Percentiles rank a stretch among this genome's conserved stretches.
These are phyloP conservation scores for Marronus borbonicus DNA, from an alignment of 2,888 invertebrate genomes.

Conservation along the genomic window DNA sequence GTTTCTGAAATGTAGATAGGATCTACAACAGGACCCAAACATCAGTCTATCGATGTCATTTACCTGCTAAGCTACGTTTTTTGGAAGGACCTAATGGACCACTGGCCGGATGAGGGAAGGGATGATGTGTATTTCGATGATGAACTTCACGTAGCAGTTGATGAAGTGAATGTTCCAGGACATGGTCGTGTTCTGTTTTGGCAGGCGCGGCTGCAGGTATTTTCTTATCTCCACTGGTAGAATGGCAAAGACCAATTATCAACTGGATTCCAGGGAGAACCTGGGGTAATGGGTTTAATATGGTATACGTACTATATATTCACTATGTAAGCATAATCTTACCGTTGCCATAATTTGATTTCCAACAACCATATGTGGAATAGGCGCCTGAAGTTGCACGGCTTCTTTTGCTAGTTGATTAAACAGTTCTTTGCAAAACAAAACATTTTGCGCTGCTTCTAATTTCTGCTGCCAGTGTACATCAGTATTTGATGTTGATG, in stretches of 20 bases:
- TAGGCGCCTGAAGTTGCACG: conserved; percentile 91
- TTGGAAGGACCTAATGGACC: conserved; percentile 95
- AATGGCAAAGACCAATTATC: conserved; percentile 92
- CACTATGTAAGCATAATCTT: conserved; percentile 44
- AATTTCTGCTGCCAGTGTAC: conserved; percentile 96
- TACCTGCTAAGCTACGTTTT: conserved; percentile 88
- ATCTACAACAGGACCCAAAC: too few relatives aligned
- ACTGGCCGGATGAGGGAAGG: conserved; percentile 95
- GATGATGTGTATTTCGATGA: conserved; percentile 92
- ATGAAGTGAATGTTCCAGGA: conserved; percentile 96
- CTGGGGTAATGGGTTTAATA: conserved; percentile 69
- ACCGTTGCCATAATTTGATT: conserved; percentile 97
- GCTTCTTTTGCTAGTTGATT: conserved; percentile 95
- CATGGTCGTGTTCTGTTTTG: conserved; percentile 91
- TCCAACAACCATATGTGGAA: conserved; percentile 97
- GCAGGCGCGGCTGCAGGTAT: conserved; percentile 71
- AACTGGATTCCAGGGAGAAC: conserved; percentile 94
- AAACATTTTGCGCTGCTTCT: conserved; percentile 97
- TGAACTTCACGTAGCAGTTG: conserved; percentile 94
- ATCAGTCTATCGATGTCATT: not conserved
- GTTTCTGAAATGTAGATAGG: too few relatives aligned
- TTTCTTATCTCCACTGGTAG: conserved; percentile 75
- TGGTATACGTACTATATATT: not conserved
- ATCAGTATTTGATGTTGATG: conserved; percentile 81
- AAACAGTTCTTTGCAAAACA: conserved; percentile 97